A percentile compares a stretch with the other conserved stretches of the same genome.
Conservation (phyloP, 2,797 vertebrate species). For the Cuculus canorus region DNA sequence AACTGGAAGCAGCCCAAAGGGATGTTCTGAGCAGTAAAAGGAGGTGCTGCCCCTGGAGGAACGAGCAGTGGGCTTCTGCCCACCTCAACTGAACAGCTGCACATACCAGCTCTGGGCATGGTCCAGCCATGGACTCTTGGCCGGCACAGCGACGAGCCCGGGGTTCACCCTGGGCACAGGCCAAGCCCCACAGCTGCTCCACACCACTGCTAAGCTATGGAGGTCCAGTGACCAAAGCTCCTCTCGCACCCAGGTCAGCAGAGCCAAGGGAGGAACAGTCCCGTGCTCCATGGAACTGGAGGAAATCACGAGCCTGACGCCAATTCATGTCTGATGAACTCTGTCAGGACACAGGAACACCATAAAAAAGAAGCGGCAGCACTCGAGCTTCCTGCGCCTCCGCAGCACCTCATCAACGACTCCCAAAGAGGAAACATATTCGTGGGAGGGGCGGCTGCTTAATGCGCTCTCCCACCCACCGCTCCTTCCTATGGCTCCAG, state of each 20-base stretch:
- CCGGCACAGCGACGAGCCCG: rapidly evolving
- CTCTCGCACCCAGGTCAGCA: background rate
- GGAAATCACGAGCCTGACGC: background rate
- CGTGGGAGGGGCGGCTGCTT: background rate
- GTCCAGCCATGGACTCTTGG: background rate
- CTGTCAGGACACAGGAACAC: background rate
- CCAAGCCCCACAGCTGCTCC: background rate
- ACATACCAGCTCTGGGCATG: background rate
- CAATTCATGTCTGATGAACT: background rate
- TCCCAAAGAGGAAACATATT: conserved; percentile 8
- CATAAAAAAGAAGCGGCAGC: background rate
- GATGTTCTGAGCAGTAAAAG: background rate
- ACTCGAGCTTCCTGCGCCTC: conserved; percentile 15
- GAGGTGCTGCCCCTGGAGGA: background rate
- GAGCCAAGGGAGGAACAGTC: background rate
- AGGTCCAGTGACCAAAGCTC: background rate
- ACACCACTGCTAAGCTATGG: background rate
- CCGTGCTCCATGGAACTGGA: background rate
- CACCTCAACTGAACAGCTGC: background rate
- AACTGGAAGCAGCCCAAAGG: background rate
- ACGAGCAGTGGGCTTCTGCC: background rate
- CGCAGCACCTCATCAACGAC: background rate
- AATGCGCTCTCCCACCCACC: conserved; percentile 5
- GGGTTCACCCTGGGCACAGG: background rate
- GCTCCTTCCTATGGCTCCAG: conserved; percentile 35